These are phyloP conservation scores for Priocnemis perturbator DNA, from an alignment of 2,888 invertebrate species.

Conservation along the genomic window DNA sequence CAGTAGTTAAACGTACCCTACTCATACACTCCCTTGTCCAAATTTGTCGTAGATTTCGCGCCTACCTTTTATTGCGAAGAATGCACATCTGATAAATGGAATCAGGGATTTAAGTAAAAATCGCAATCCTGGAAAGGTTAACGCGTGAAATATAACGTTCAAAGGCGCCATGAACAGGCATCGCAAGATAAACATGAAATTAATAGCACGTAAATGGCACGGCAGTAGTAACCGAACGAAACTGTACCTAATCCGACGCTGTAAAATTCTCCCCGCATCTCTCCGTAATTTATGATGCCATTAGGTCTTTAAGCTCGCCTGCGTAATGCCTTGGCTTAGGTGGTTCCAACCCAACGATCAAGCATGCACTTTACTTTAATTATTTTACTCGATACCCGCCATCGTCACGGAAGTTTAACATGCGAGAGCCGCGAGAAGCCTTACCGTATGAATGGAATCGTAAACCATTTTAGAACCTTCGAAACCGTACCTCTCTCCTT, in stretches of 20 bases:
- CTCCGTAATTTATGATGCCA: conserved; percentile 15
- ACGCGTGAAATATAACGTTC: no score
- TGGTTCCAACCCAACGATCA: conserved; percentile 16
- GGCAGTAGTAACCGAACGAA: conserved; percentile 1
- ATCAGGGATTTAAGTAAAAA: no score
- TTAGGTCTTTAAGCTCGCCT: conserved; percentile 20
- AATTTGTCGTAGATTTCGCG: no score
- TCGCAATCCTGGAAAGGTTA: no score
- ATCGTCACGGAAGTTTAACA: conserved; percentile 14
- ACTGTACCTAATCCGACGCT: conserved; percentile 8
- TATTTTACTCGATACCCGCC: conserved; percentile 16
- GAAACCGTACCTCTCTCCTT: no score
- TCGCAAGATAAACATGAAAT: conserved; percentile 12
- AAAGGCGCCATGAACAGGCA: no score
- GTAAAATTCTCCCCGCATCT: conserved; percentile 23
- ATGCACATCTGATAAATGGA: no score
- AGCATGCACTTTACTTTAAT: conserved; percentile 27
- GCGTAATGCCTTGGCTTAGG: conserved; percentile 15
- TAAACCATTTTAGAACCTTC: conserved; percentile 6
- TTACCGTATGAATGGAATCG: conserved; percentile 15
- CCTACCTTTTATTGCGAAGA: no score
- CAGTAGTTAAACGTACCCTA: no score
- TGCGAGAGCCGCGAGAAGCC: conserved; percentile 14
- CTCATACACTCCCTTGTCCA: no score
- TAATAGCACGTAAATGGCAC: conserved; percentile 13